phyloP scores from a whole-genome alignment of 2,113 vertebrate genomes.

The Onychorhynchus coronatus region DNA sequence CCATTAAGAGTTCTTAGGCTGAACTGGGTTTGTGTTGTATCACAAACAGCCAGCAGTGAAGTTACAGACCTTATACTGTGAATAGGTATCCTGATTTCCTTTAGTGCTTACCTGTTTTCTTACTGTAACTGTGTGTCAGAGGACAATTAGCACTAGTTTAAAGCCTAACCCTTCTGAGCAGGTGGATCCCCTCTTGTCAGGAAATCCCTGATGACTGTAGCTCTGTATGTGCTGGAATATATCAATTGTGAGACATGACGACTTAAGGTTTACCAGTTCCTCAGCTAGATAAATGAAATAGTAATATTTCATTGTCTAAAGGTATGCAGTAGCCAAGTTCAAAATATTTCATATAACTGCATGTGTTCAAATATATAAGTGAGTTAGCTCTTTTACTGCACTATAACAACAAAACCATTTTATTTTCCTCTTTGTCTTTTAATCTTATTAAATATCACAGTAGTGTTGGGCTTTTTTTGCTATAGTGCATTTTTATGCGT shows the following conservation, averaged over 20 bases:
- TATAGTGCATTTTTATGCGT: neutral
- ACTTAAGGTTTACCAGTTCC: neutral
- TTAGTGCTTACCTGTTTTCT: neutral
- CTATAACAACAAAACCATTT: neutral
- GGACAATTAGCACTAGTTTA: neutral
- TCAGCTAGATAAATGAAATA: neutral
- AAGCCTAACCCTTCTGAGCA: neutral
- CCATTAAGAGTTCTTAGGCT: neutral
- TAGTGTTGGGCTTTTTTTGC: neutral
- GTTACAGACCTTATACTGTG: neutral
- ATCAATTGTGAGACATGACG: neutral
- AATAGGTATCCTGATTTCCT: neutral
- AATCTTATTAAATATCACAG: neutral
- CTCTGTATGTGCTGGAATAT: neutral
- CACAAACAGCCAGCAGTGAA: neutral
- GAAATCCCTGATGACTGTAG: neutral
- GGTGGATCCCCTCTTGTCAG: neutral
- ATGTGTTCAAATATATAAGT: neutral
- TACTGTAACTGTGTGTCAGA: neutral
- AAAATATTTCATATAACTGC: neutral
- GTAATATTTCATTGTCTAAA: neutral
- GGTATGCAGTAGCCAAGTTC: neutral
- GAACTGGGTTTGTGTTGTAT: neutral
- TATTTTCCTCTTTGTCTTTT: slow-evolving; percentile 8
- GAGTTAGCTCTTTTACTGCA: neutral